phyloP scores from a whole-genome alignment of 2,797 vertebrate species.

The Anableps anableps region DNA sequence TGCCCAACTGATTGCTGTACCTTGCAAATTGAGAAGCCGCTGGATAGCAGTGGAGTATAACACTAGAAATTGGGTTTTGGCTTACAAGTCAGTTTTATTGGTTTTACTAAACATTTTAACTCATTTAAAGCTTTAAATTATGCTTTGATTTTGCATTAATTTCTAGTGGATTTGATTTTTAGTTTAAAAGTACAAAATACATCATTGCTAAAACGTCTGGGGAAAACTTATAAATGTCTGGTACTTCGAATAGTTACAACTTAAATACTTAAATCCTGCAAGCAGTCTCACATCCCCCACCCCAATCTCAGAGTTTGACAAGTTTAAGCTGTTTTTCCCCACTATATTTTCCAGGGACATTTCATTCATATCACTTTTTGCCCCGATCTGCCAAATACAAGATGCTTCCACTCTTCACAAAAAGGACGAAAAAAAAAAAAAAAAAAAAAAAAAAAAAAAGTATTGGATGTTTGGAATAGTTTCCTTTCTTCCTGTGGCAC shows the following conservation, averaged over 20 bases:
- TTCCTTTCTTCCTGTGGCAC: slow-evolving; percentile 43
- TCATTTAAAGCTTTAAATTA: not conserved
- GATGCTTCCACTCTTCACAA: slow-evolving; percentile 39
- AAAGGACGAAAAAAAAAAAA: not conserved
- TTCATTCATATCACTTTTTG: slow-evolving; percentile 49
- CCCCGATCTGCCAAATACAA: slow-evolving; percentile 48
- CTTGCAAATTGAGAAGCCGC: too few species aligned
- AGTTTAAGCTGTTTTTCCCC: slow-evolving; percentile 19
- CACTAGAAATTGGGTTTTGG: not conserved
- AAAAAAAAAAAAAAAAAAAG: slow-evolving; percentile 15
- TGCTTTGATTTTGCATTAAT: too few species aligned
- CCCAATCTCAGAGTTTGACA: slow-evolving; percentile 37
- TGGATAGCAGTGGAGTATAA: not conserved
- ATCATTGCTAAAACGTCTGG: too few species aligned
- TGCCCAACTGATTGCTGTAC: too few species aligned
- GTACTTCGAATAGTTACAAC: not conserved
- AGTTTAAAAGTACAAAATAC: not conserved
- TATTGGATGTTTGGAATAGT: slow-evolving; percentile 59
- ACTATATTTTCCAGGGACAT: slow-evolving; percentile 46
- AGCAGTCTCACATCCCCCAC: not conserved
- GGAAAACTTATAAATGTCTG: too few species aligned
- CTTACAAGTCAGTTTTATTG: not conserved
- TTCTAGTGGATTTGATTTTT: too few species aligned
- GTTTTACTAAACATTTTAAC: not conserved
- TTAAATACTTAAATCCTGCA: not conserved